Conservation (phyloP, 1,140 invertebrate species). For the Apis laboriosa region DNA sequence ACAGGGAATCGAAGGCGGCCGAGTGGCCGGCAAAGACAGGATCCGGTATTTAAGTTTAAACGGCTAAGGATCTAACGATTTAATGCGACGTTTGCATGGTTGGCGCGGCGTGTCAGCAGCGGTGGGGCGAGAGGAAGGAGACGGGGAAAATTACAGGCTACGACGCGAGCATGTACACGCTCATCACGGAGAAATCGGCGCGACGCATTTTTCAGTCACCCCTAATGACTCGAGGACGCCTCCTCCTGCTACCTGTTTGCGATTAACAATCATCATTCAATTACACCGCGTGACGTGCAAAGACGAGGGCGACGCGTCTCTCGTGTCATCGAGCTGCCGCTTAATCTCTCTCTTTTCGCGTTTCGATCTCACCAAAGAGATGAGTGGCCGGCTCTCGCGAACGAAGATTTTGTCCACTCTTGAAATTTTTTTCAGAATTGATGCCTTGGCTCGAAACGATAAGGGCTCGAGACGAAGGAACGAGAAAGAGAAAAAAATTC, state of each 20-base stretch:
- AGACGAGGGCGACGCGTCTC: conserved; percentile 21
- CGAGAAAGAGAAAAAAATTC: not conserved
- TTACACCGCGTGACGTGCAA: conserved; percentile 67
- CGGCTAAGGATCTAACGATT: conserved; percentile 61
- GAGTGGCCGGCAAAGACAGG: conserved; percentile 14
- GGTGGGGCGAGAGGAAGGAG: not conserved
- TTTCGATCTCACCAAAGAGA: conserved; percentile 3
- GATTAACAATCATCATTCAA: conserved; percentile 72
- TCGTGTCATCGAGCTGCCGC: not conserved
- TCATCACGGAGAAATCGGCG: conserved; percentile 41
- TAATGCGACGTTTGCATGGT: conserved; percentile 51
- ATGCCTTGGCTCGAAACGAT: not conserved
- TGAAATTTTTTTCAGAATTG: not conserved
- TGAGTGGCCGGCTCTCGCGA: conserved; percentile 19
- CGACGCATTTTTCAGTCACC: conserved; percentile 53
- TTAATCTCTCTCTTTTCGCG: conserved; percentile 30
- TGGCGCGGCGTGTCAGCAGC: conserved; percentile 19
- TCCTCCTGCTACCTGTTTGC: conserved; percentile 58
- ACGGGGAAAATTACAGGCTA: conserved; percentile 67
- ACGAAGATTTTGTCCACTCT: not conserved
- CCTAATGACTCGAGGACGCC: conserved; percentile 50
- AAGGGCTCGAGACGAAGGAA: not conserved
- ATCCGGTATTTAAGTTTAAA: conserved; percentile 53
- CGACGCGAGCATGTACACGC: conserved; percentile 33
- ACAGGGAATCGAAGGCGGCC: not conserved